Base-by-base conservation (phyloP, 2,113 vertebrate genomes). In the Microcebus jonahi region DNA sequence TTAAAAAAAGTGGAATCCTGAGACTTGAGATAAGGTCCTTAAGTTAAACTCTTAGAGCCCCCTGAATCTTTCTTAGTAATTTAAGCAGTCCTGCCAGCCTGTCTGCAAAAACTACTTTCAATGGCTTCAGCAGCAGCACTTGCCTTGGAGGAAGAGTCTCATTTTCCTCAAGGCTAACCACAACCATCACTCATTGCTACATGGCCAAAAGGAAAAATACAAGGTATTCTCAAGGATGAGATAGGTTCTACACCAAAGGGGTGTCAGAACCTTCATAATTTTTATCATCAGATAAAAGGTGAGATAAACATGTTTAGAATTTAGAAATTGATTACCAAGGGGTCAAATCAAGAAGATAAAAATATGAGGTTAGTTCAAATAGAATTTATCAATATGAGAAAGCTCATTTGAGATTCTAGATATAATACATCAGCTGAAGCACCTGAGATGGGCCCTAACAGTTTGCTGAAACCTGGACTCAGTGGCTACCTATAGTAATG, bases 251-350 rank as follows among this genome's bases (percentile, higher is more conserved):
- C 1, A 70, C 20, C 12, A 70, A 89, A 81, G 21, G 15, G 11
- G 8, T 45, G 39, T 17, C 27, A 59, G 59, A 9, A 88, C 6
- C 3, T 20, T 91, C 45, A 68, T 53, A 81, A n/a, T 57, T 71
- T 88, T 77, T 73, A 71, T 15, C 42, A 83, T 61, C 61, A 91
- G 57, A 39, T 65, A 82, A 70, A 17, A 6, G 45, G 7, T 45
- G 48, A 17, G 57, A 48, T 1, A 95, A 65, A 39, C 17, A n/a
- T 83, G 39, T 79, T 83, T 90, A 50, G n/a, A 80, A 92, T 79
- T 83, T 90, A 63, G n/a, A 80, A 92, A 96, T 7, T 14, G 20
- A 82, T 85, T 91, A n/a, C 79, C 27, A 85, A 86, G 6, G n/a
- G 13, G 8, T 75, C 91, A 65, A 63, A 86, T 68, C 25, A 93